These are phyloP conservation scores for Orestias chungarensis DNA, from an alignment of 2,797 vertebrate species.

Conservation along the genomic window DNA sequence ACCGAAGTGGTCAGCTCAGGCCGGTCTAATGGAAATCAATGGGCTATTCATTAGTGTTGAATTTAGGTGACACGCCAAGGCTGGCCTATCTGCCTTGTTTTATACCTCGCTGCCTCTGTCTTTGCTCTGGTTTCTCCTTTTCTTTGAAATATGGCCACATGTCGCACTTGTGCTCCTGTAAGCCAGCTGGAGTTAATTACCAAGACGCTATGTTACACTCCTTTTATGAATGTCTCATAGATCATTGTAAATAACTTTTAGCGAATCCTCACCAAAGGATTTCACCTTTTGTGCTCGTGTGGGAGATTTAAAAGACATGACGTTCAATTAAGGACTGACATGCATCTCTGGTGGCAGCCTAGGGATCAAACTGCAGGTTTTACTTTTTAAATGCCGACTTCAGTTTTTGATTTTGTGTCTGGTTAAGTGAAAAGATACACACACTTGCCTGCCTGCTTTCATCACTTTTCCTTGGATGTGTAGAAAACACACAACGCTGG, in stretches of 20 bases:
- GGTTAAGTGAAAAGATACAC: constrained; percentile 4
- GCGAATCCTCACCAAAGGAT: background rate
- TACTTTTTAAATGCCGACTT: constrained; percentile 19
- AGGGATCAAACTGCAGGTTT: constrained; percentile 12
- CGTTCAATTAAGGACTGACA: constrained; percentile 34
- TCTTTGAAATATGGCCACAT: constrained; percentile 55
- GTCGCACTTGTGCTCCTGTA: constrained; percentile 21
- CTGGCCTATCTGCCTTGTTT: constrained; percentile 44
- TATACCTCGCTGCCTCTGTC: constrained; percentile 52
- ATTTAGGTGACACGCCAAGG: constrained; percentile 72
- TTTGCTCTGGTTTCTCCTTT: constrained; percentile 14
- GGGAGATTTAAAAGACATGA: constrained; percentile 18
- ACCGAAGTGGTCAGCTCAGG: constrained; percentile 69
- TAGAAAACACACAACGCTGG: background rate
- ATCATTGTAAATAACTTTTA: constrained; percentile 36
- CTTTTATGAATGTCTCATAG: constrained; percentile 21
- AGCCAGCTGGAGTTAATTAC: constrained; percentile 53
- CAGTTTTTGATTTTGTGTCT: constrained; percentile 32
- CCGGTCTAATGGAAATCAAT: constrained; percentile 83
- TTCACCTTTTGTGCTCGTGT: constrained; percentile 10
- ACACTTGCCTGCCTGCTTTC: constrained; percentile 6
- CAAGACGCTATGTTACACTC: constrained; percentile 42
- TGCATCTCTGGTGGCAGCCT: constrained; percentile 29
- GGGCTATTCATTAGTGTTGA: constrained; percentile 83
- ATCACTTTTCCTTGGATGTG: background rate